phyloP scores from a whole-genome alignment of 2,113 vertebrate species.

The Plecturocebus donacophilus region DNA sequence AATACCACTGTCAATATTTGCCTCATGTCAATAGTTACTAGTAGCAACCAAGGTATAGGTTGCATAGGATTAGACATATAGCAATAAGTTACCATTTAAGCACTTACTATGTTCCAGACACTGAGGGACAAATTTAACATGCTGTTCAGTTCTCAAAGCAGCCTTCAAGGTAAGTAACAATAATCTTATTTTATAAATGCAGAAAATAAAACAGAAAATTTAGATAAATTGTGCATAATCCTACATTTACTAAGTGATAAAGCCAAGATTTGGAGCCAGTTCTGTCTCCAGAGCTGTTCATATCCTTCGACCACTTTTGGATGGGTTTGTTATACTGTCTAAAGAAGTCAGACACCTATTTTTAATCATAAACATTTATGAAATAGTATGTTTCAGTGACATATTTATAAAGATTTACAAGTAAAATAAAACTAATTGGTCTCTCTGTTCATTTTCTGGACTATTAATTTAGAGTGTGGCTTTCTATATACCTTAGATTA shows the following conservation, averaged over 20 bases:
- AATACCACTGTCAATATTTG: not conserved
- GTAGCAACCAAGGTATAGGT: not conserved
- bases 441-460: too few species aligned
- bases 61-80: not conserved
- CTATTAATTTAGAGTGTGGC: not conserved
- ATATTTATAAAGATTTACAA: conserved; percentile 8
- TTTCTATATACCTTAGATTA: conserved; percentile 56
- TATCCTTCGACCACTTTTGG: too few species aligned
- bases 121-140: not conserved
- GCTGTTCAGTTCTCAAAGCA: not conserved
- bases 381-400: not conserved
- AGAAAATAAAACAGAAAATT: not conserved
- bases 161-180: not conserved
- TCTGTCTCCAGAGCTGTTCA: not conserved
- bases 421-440: not conserved
- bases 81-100: not conserved
- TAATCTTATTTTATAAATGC: not conserved
- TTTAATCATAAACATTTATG: not conserved
- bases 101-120: not conserved
- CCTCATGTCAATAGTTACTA: not conserved
- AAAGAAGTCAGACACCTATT: not conserved
- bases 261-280: not conserved
- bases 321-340: not conserved
- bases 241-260: not conserved
- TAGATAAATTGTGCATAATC: not conserved